Conservation (phyloP, 2,888 invertebrate species). For the Hylaea fasciaria region DNA sequence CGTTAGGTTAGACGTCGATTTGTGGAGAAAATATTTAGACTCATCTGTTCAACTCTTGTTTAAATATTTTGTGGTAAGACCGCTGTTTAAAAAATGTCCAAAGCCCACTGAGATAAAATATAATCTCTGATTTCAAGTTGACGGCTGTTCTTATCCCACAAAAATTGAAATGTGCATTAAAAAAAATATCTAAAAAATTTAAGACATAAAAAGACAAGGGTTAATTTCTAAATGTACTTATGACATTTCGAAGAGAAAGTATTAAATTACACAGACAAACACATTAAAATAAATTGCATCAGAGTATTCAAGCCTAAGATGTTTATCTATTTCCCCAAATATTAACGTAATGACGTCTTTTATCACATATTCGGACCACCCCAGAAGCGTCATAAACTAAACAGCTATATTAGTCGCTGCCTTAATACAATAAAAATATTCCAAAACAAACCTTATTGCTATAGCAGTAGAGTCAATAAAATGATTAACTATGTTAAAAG, state of each 20-base stretch:
- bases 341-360: conserved; percentile 33
- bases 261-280: conserved; percentile 32
- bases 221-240: not conserved
- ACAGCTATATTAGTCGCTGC: conserved; percentile 32
- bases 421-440: conserved; percentile 1
- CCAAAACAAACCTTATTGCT: conserved; percentile 25
- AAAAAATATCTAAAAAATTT: too few species aligned
- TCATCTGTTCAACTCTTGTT: too few species aligned
- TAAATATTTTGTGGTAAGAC: too few species aligned
- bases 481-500: not conserved
- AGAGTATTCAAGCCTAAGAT: conserved; percentile 31
- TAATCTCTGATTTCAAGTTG: too few species aligned
- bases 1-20: too few species aligned
- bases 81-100: too few species aligned
- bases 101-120: too few species aligned
- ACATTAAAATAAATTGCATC: conserved; percentile 36
- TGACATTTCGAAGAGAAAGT: conserved; percentile 7
- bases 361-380: conserved; percentile 40
- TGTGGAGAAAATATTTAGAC: too few species aligned
- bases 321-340: conserved; percentile 39
- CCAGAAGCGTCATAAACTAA: conserved; percentile 24
- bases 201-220: too few species aligned
- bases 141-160: too few species aligned
- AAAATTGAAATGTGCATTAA: too few species aligned
- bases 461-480: conserved; percentile 10